These are phyloP conservation scores for Scaeva pyrastri DNA, from an alignment of 2,888 invertebrate species.

Conservation along the genomic window DNA sequence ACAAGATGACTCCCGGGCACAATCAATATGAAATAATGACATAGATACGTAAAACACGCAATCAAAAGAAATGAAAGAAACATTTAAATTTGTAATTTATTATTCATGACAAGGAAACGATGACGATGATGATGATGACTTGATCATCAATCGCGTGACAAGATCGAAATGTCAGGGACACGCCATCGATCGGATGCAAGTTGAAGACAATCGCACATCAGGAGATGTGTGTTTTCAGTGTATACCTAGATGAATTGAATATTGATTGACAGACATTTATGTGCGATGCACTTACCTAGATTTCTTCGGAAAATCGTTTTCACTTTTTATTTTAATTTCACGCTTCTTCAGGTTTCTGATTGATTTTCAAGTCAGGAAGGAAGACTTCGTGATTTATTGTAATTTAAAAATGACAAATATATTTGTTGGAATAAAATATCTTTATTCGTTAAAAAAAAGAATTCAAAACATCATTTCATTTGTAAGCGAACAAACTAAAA, in stretches of 20 bases:
- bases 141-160: slow-evolving; percentile 69
- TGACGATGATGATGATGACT: slow-evolving; percentile 48
- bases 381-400: neutral
- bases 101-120: slow-evolving; percentile 63
- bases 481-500: too few species aligned
- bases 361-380: slow-evolving; percentile 3
- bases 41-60: slow-evolving; percentile 59
- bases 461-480: too few species aligned
- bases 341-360: slow-evolving; percentile 51
- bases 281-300: neutral
- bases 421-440: too few species aligned
- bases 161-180: slow-evolving; percentile 29
- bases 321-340: slow-evolving; percentile 46
- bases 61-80: slow-evolving; percentile 32
- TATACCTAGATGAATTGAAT: neutral
- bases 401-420: neutral
- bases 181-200: neutral
- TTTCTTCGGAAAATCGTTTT: neutral
- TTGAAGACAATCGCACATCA: slow-evolving; percentile 12
- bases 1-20: slow-evolving; percentile 51
- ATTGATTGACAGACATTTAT: slow-evolving; percentile 61
- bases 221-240: slow-evolving; percentile 10
- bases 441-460: too few species aligned
- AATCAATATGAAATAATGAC: slow-evolving; percentile 53
- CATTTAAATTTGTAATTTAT: slow-evolving; percentile 73